Evolutionary conservation across 2,888 invertebrate species (phyloP), one percentile per base, ranked within the genome.

Genomic region (Hyppa rectilinea): DNA sequence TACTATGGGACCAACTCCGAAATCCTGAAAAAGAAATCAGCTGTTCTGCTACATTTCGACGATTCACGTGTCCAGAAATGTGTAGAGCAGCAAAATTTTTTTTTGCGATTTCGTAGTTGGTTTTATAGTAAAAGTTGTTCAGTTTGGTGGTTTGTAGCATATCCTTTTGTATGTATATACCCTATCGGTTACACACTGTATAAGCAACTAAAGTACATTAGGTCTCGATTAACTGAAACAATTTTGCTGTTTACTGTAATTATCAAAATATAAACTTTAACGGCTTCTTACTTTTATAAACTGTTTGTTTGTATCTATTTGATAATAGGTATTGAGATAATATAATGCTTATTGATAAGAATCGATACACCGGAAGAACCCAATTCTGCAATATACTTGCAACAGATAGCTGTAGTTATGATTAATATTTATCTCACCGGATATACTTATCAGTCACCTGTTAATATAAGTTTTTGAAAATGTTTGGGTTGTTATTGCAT

Each of bases 401-500:
- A 49, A 17, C 34, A 56, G 49, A 72, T 75, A 75, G 23, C 43
- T 14, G 12, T 9, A 29, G 36, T 29, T 29, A 20, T n/a, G 36
- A 14, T 71, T 34, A 12, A 2, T 40, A 67, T 38, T 68, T 76
- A 68, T 58, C 20, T 58, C 56, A 20, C 56, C 76, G 72, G 72
- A 73, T 76, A 52, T 67, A 38, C 31, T 58, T 73, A 76, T 76
- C 72, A 58, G 26, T 26, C 29, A 66, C 45, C 9, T 29, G 74
- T 26, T 31, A 40, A 45, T 43, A 29, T 55, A 31, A 43, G 17
- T 38, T 31, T 31, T n/a, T 9, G 26, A 38, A 74, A 53, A 74
- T 38, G 4, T 36, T 55, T 64, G 1, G 17, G 0, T 26, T 40
- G 3, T 40, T 23, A 34, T 61, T 23, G 29, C 9, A 29, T 1